phyloP scores from a whole-genome alignment of 1,140 invertebrate species.

The Pogonognathellus flavescens region DNA sequence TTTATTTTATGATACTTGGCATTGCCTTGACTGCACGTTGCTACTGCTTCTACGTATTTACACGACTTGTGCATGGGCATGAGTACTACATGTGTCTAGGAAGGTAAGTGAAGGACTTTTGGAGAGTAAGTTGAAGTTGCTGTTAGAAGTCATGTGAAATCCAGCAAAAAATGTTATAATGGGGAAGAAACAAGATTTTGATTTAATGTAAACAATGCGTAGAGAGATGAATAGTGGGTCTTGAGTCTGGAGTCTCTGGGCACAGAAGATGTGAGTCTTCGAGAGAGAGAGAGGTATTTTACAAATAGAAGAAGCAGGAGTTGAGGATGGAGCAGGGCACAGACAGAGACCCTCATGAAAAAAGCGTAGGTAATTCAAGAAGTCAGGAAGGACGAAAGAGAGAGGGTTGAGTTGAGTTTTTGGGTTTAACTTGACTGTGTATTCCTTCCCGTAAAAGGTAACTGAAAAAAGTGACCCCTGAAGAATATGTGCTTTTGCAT shows the following conservation, averaged over 20 bases:
- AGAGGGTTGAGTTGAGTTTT: background rate
- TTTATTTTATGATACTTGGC: too few species aligned
- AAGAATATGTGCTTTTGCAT: constrained; percentile 40
- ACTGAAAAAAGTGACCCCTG: constrained; percentile 49
- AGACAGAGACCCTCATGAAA: background rate
- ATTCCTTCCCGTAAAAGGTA: background rate
- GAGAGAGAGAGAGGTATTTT: too few species aligned
- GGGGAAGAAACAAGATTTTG: constrained; percentile 42
- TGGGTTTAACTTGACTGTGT: constrained; percentile 4
- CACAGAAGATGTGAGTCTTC: too few species aligned
- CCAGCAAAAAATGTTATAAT: background rate
- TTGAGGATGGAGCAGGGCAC: too few species aligned
- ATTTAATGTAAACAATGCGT: constrained; percentile 39
- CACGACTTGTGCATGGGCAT: too few species aligned
- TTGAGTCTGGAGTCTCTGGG: too few species aligned
- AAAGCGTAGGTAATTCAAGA: background rate
- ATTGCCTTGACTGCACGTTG: too few species aligned
- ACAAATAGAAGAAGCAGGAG: too few species aligned
- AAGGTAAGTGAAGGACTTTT: background rate
- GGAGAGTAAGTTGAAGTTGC: constrained; percentile 2
- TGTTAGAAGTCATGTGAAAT: constrained; percentile 12
- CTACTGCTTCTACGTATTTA: too few species aligned
- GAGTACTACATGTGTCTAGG: background rate
- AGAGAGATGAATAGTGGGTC: constrained; percentile 1
- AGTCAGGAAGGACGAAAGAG: background rate